phyloP scores from a whole-genome alignment of 1,140 invertebrate species.

The Meloidogyne floridensis region DNA sequence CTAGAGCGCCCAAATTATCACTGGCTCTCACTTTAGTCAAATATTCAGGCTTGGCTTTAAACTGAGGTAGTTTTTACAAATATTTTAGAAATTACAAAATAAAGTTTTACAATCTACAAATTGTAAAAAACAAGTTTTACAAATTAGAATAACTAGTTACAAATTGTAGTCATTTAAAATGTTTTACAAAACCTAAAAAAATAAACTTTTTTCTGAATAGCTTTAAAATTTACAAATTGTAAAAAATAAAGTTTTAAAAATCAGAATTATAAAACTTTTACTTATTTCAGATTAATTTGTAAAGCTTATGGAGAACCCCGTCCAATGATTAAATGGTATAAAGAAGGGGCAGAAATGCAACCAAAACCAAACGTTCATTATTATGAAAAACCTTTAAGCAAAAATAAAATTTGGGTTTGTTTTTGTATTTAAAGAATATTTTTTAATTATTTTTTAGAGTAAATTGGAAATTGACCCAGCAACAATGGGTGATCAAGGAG shows the following conservation, averaged over 20 bases:
- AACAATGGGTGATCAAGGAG: conserved; percentile 65
- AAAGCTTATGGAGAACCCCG: conserved; percentile 51
- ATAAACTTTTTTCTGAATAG: not conserved
- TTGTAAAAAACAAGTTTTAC: not conserved
- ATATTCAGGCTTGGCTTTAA: conserved; percentile 64
- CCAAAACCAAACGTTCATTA: conserved; percentile 64
- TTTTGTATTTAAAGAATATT: not conserved
- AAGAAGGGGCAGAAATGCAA: conserved; percentile 63
- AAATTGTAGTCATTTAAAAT: no score
- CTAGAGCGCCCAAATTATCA: conserved; percentile 63
- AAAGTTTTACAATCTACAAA: no score
- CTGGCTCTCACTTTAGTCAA: conserved; percentile 62
- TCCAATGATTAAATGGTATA: conserved; percentile 61
- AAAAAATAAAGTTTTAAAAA: no score
- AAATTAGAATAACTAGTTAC: not conserved
- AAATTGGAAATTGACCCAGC: conserved; percentile 65
- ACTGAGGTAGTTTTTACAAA: conserved; percentile 28
- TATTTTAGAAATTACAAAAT: no score
- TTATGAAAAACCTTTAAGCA: conserved; percentile 60
- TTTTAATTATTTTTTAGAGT: conserved; percentile 31
- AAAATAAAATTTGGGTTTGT: conserved; percentile 53
- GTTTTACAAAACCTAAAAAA: no score
- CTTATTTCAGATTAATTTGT: conserved; percentile 52
- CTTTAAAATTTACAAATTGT: not conserved
- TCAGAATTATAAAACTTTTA: no score